Conservation (phyloP, 2,113 vertebrate species). For the Manacus vitellinus region DNA sequence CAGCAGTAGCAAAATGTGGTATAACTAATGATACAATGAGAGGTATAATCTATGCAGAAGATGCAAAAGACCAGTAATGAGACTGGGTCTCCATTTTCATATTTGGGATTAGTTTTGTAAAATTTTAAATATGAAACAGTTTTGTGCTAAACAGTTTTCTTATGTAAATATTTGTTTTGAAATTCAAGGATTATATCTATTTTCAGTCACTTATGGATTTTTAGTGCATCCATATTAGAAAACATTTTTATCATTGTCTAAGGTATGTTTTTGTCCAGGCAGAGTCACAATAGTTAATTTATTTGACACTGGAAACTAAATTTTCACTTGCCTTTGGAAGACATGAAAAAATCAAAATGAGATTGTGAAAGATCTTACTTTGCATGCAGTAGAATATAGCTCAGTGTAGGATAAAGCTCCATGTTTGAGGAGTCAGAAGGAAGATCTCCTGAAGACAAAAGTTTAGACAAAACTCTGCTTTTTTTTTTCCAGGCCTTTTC, state of each 20-base stretch:
- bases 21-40: neutral
- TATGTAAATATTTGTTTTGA: neutral
- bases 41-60: neutral
- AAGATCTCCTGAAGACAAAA: neutral
- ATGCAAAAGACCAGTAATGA: neutral
- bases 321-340: neutral
- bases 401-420: neutral
- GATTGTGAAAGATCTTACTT: neutral
- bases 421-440: neutral
- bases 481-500: neutral
- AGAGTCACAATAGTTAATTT: neutral
- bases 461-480: neutral
- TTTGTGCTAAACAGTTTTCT: neutral
- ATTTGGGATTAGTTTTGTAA: neutral
- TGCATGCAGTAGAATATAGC: neutral
- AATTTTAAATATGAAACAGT: neutral
- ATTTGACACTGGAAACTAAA: neutral
- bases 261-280: neutral
- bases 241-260: neutral
- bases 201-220: neutral
- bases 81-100: neutral
- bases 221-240: neutral
- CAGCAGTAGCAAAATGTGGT: neutral
- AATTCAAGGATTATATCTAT: neutral
- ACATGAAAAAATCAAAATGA: neutral